Percentiles rank a stretch among this genome's conserved stretches.
phyloP scores from a whole-genome alignment of 2,113 vertebrate species.

The Peromyscus maniculatus region DNA sequence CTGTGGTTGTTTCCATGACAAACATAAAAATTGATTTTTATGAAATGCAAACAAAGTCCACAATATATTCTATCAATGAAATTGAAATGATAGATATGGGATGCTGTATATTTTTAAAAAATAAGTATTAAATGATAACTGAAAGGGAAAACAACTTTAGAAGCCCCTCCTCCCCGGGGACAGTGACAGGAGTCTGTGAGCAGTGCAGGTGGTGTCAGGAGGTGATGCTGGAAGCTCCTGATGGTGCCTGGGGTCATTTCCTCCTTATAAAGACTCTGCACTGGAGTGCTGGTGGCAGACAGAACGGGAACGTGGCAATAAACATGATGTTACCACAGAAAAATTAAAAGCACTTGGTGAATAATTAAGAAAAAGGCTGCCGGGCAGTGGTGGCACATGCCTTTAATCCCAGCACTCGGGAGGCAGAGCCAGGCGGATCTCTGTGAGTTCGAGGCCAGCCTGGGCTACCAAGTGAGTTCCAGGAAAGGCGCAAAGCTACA shows the following conservation, averaged over 20 bases:
- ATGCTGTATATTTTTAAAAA: not conserved
- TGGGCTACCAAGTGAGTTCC: no score
- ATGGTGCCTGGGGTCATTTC: not conserved
- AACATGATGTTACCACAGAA: slow-evolving; percentile 39
- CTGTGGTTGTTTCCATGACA: not conserved
- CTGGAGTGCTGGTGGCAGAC: not conserved
- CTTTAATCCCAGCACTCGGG: no score
- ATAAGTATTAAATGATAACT: not conserved
- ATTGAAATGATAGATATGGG: not conserved
- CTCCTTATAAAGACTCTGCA: not conserved
- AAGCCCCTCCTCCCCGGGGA: fast-evolving
- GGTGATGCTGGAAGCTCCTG: not conserved
- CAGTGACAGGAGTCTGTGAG: not conserved
- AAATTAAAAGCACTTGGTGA: slow-evolving; percentile 66
- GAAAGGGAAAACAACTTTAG: not conserved
- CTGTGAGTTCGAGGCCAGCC: no score
- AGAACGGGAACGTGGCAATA: slow-evolving; percentile 50
- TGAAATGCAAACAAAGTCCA: slow-evolving; percentile 9
- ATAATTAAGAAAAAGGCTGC: slow-evolving; percentile 53
- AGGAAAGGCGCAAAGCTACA: no score
- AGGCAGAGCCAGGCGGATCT: no score
- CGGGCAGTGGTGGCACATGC: no score
- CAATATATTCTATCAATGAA: not conserved
- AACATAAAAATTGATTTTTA: not conserved
- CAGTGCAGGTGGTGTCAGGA: not conserved